Evolutionary conservation across 2,797 vertebrate genomes (phyloP).

Genomic region (Apogon talboti): DNA sequence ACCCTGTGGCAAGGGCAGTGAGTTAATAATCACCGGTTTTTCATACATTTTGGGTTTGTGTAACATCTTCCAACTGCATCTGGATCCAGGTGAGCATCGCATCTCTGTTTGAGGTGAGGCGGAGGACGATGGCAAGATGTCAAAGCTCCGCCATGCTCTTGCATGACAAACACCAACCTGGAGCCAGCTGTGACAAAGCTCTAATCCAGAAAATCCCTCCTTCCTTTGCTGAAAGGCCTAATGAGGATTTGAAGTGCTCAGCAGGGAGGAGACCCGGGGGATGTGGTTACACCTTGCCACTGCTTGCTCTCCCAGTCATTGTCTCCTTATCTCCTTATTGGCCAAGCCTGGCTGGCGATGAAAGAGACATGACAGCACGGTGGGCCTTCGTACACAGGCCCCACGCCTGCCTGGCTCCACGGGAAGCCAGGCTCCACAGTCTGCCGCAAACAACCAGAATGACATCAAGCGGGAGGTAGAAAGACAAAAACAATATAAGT

Average conservation of each 20-base stretch:
- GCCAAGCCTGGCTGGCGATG: conserved; percentile 80
- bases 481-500: conserved; percentile 72
- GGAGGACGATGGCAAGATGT: conserved; percentile 60
- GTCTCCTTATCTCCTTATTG: conserved; percentile 83
- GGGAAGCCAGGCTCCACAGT: conserved; percentile 78
- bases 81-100: conserved; percentile 51
- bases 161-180: conserved; percentile 87
- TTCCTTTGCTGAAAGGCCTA: conserved; percentile 84
- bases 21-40: conserved; percentile 48
- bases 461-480: conserved; percentile 64
- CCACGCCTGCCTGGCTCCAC: conserved; percentile 73
- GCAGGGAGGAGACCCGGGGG: conserved; percentile 78
- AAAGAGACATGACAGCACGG: conserved; percentile 83
- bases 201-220: conserved; percentile 85
- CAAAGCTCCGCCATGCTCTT: conserved; percentile 69
- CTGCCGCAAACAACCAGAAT: conserved; percentile 76
- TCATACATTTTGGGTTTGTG: conserved; percentile 50
- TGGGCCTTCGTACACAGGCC: conserved; percentile 75
- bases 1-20: conserved; percentile 49
- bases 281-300: conserved; percentile 81
- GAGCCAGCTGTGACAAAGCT: conserved; percentile 84
- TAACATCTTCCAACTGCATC: conserved; percentile 47
- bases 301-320: conserved; percentile 80
- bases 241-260: conserved; percentile 84
- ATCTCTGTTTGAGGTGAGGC: conserved; percentile 52